A percentile compares a stretch with the other conserved stretches of the same genome.
phyloP scores from a whole-genome alignment of 1,140 invertebrate genomes.

The Cylas formicarius region DNA sequence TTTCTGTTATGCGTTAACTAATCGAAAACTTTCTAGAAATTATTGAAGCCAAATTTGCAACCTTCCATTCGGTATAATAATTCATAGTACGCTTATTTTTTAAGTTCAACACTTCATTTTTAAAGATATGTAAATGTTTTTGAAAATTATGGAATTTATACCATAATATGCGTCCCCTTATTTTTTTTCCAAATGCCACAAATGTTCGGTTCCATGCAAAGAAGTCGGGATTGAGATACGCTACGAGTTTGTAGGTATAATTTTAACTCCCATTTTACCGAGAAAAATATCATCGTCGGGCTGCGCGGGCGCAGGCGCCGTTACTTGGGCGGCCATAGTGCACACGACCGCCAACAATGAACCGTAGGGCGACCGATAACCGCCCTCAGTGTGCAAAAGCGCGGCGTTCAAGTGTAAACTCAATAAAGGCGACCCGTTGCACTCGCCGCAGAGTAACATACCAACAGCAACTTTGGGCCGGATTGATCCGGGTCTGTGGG shows the following conservation, averaged over 20 bases:
- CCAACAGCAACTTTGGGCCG: not conserved
- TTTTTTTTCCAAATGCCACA: too few species aligned
- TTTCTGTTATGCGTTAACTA: too few species aligned
- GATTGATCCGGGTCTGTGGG: conserved; percentile 6
- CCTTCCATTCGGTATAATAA: too few species aligned
- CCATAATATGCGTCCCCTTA: too few species aligned
- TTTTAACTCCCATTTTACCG: conserved; percentile 39
- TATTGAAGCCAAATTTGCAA: too few species aligned
- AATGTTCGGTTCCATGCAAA: too few species aligned
- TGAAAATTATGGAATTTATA: too few species aligned
- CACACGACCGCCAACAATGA: conserved; percentile 39
- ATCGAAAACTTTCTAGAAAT: too few species aligned
- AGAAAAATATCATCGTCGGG: conserved; percentile 43
- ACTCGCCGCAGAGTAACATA: conserved; percentile 40
- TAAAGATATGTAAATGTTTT: too few species aligned
- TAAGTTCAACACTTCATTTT: too few species aligned
- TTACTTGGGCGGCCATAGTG: conserved; percentile 41
- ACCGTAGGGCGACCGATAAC: conserved; percentile 39
- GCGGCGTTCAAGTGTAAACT: conserved; percentile 31
- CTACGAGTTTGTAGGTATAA: too few species aligned
- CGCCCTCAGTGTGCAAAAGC: conserved; percentile 18
- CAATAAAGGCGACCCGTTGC: conserved; percentile 39
- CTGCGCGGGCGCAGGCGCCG: conserved; percentile 23
- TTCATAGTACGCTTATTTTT: too few species aligned
- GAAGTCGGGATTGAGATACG: conserved; percentile 1